phyloP scores from a whole-genome alignment of 2,113 vertebrate species.

The Gasterosteus nipponicus region DNA sequence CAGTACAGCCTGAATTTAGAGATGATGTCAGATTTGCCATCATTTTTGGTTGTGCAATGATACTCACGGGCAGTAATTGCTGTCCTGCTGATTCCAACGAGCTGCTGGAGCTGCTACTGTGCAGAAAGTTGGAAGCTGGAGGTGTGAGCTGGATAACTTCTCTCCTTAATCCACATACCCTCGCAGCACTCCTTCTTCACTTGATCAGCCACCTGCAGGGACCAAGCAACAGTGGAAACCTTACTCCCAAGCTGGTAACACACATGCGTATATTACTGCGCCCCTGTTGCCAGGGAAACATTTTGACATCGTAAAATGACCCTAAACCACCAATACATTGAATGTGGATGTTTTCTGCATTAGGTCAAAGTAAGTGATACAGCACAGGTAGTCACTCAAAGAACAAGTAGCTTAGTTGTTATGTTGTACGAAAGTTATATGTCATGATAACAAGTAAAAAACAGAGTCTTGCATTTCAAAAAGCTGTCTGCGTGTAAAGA shows the following conservation, averaged over 20 bases:
- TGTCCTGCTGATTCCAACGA: constrained; percentile 64
- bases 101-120: constrained; percentile 56
- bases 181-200: constrained; percentile 53
- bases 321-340: not conserved
- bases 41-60: constrained; percentile 14
- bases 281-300: not conserved
- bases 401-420: not conserved
- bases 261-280: not conserved
- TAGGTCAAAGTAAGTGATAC: not conserved
- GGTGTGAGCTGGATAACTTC: constrained; percentile 56
- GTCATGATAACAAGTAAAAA: too few relatives aligned
- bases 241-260: not conserved
- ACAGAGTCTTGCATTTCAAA: too few relatives aligned
- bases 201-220: constrained; percentile 58
- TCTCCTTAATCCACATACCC: constrained; percentile 77
- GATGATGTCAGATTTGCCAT: not conserved
- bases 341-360: not conserved
- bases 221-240: constrained; percentile 10
- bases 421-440: too few relatives aligned
- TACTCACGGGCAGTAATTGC: constrained; percentile 74
- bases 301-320: not conserved
- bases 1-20: not conserved
- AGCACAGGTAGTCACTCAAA: too few relatives aligned
- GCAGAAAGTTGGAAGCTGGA: constrained; percentile 47
- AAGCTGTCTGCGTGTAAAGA: too few relatives aligned